phyloP scores from a whole-genome alignment of 2,113 vertebrate genomes.

The Pteropus alecto region DNA sequence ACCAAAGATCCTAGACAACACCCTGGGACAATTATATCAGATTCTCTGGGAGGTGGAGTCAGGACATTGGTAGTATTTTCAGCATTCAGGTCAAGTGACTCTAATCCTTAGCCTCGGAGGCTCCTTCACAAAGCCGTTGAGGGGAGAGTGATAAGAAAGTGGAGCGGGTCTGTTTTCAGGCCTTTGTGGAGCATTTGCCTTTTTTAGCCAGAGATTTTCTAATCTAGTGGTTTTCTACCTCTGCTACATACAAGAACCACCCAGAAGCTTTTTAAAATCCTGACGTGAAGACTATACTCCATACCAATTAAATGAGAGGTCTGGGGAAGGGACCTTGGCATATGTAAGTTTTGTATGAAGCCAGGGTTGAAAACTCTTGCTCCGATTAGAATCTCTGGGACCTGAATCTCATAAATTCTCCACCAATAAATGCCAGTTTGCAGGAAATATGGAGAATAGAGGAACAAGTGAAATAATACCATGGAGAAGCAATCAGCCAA shows the following conservation, averaged over 20 bases:
- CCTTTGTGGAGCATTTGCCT: neutral
- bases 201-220: neutral
- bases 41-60: neutral
- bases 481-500: neutral
- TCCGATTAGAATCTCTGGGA: slow-evolving; percentile 7
- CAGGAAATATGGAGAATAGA: neutral
- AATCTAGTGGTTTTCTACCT: neutral
- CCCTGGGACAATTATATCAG: neutral
- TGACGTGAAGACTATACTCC: neutral
- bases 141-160: neutral
- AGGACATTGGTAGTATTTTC: neutral
- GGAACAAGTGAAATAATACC: neutral
- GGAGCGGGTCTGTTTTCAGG: neutral
- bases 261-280: neutral
- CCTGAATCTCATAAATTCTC: neutral
- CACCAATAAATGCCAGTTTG: neutral
- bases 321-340: neutral
- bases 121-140: neutral
- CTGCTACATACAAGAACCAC: neutral
- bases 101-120: neutral
- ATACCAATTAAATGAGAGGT: neutral
- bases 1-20: neutral
- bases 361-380: neutral
- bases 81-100: neutral
- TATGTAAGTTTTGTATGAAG: neutral